A percentile compares a stretch with the other conserved stretches of the same genome.
Evolutionary conservation across 2,113 vertebrate species (phyloP).

Genomic region (Numenius arquata): DNA sequence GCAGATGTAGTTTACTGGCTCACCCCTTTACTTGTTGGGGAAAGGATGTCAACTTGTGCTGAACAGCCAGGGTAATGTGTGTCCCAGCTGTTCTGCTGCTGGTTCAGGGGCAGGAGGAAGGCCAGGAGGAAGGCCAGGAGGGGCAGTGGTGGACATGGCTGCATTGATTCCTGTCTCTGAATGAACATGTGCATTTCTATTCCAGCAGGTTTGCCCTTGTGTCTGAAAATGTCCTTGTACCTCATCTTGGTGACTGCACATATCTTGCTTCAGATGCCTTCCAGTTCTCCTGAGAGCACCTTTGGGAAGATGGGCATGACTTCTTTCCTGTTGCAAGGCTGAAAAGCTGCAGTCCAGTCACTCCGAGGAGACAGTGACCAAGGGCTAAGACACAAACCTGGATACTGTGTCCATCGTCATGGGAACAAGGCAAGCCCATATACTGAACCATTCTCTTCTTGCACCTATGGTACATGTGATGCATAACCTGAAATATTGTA

Average conservation of each 20-base stretch:
- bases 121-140: background rate
- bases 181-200: background rate
- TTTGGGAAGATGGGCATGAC: background rate
- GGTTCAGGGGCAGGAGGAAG: background rate
- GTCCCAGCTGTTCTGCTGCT: accelerated
- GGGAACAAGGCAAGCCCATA: background rate
- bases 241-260: background rate
- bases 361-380: background rate
- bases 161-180: background rate
- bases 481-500: background rate
- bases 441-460: background rate
- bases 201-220: background rate
- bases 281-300: background rate
- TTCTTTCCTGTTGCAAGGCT: background rate
- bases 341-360: background rate
- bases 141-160: accelerated
- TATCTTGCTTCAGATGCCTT: background rate
- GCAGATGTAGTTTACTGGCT: background rate
- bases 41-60: background rate
- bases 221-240: background rate
- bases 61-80: background rate
- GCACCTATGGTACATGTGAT: background rate
- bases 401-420: background rate
- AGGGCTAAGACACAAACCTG: background rate
- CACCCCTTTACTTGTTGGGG: background rate